A percentile compares a stretch with the other conserved stretches of the same genome.
phyloP scores from a whole-genome alignment of 2,888 invertebrate species.

The Chrysolina americana region DNA sequence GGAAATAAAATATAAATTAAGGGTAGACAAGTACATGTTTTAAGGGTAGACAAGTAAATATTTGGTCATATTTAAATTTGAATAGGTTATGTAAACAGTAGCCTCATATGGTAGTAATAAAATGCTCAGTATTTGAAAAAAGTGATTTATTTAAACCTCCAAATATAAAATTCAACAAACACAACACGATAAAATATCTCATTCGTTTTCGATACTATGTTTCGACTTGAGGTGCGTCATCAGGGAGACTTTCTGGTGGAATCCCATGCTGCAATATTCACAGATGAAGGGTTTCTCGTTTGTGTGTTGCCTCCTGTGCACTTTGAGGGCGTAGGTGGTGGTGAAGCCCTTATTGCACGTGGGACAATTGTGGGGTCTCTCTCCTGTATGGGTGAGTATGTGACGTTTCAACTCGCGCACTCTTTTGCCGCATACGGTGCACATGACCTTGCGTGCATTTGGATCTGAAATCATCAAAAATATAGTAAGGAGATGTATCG shows the following conservation, averaged over 20 bases:
- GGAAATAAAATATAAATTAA: no score
- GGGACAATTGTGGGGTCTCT: conserved; percentile 57
- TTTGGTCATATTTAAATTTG: no score
- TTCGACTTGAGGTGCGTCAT: conserved; percentile 61
- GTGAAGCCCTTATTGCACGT: conserved; percentile 60
- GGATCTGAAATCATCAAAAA: conserved; percentile 55
- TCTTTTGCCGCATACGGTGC: conserved; percentile 60
- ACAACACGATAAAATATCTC: conserved; percentile 11
- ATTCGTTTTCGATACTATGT: conserved; percentile 36
- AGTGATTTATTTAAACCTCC: conserved; percentile 12
- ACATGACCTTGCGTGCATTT: conserved; percentile 58
- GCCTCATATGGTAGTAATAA: no score
- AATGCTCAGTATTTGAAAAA: neutral
- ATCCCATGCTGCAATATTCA: conserved; percentile 58
- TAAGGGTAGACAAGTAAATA: no score
- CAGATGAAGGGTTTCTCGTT: conserved; percentile 62
- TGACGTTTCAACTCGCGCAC: conserved; percentile 60
- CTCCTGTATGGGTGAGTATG: conserved; percentile 61
- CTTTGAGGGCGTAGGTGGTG: conserved; percentile 59
- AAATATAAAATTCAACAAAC: conserved; percentile 24
- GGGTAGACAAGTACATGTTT: no score
- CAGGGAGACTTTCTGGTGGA: conserved; percentile 61
- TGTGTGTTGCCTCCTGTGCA: conserved; percentile 61
- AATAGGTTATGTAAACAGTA: no score
- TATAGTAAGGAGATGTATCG: neutral